These are phyloP conservation scores for Notolabrus celidotus DNA, from an alignment of 2,797 vertebrate species.

Conservation along the genomic window DNA sequence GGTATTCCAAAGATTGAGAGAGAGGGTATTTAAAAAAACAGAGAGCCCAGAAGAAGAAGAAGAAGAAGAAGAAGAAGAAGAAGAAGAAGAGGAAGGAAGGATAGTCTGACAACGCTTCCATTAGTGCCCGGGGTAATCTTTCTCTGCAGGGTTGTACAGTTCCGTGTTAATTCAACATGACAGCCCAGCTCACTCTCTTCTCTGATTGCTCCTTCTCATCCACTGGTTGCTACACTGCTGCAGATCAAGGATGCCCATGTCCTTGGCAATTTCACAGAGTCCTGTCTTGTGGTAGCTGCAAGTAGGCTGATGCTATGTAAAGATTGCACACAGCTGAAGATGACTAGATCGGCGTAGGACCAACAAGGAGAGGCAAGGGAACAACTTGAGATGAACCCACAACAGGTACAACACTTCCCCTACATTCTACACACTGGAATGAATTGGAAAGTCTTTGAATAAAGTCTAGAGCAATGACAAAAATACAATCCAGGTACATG, in stretches of 20 bases:
- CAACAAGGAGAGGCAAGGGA: constrained; percentile 4
- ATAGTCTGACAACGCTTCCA: constrained; percentile 68
- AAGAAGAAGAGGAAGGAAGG: constrained; percentile 36
- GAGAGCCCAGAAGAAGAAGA: constrained; percentile 28
- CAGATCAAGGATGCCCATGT: constrained; percentile 69
- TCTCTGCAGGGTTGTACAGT: constrained; percentile 59
- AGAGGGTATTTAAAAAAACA: constrained; percentile 36
- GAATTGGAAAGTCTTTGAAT: background rate
- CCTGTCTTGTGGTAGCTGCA: constrained; percentile 44
- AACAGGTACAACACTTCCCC: background rate
- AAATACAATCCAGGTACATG: too few species aligned
- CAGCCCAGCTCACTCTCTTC: constrained; percentile 61
- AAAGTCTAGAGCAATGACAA: background rate
- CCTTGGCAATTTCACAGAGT: constrained; percentile 64
- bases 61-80: constrained; percentile 39
- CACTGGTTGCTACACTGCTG: constrained; percentile 66
- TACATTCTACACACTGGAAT: background rate
- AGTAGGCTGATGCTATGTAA: constrained; percentile 45
- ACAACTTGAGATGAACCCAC: background rate
- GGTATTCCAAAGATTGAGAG: constrained; percentile 42
- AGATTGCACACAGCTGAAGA: constrained; percentile 30
- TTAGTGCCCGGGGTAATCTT: constrained; percentile 67
- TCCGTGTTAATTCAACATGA: constrained; percentile 76
- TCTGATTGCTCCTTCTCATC: constrained; percentile 64
- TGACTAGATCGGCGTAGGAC: constrained; percentile 19